Base-by-base conservation (phyloP, 2,888 invertebrate species). In the Eledone cirrhosa region DNA sequence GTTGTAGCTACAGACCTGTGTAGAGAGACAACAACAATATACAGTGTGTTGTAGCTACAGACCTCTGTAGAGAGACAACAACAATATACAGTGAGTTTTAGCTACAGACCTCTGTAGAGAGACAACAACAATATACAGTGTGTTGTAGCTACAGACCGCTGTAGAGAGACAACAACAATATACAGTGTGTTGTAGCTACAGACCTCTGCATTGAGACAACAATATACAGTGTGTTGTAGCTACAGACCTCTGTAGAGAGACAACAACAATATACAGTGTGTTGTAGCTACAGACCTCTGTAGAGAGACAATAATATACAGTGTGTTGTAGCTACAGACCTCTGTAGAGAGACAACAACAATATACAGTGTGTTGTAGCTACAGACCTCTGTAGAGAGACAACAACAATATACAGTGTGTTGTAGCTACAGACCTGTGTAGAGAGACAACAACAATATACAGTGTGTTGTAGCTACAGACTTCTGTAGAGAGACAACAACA, bases 61-160 rank as follows among this genome's bases (percentile, higher is more conserved):
- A 19, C 86, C 86, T 78, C 87, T 87, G 83, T 16, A 82, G 83
- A n/a, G 48, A 31, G 41, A 41, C 41, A 41, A 3, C 41, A 41
- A n/a, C n/a, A n/a, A n/a, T n/a, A n/a, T n/a, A n/a, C n/a, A n/a
- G n/a, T n/a, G n/a, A n/a, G n/a, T n/a, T n/a, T n/a, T n/a, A n/a
- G n/a, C n/a, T 86, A 86, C 41, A 87, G 81, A 19, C 86, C 86
- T 78, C 87, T 87, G 83, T 16, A 82, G 83, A n/a, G 48, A 31
- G 41, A 41, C 41, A 41, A 3, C 41, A 41, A n/a, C n/a, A n/a
- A n/a, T n/a, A n/a, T n/a, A n/a, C n/a, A n/a, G n/a, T n/a, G n/a
- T n/a, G n/a, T n/a, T n/a, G n/a, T n/a, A n/a, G n/a, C n/a, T 86
- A 86, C 41, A 87, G 81, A 19, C 86, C 86, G 77, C 87, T 87